These are phyloP conservation scores for Propithecus perrieri DNA, from an alignment of 2,797 vertebrate species.

Conservation along the genomic window DNA sequence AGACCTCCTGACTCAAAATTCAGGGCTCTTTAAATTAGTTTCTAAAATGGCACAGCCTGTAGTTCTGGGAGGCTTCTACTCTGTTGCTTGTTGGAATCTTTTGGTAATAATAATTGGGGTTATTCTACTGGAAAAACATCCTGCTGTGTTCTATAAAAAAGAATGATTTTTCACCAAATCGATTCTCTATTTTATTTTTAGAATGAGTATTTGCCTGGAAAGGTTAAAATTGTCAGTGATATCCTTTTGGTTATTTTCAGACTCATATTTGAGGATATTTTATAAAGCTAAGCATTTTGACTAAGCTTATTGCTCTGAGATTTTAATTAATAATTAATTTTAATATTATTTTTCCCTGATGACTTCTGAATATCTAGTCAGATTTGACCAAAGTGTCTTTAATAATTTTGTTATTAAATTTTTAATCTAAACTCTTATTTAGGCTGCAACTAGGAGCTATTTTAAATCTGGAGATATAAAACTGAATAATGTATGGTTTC, in stretches of 20 bases:
- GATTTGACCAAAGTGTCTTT: background rate
- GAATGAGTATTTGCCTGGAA: conserved; percentile 6
- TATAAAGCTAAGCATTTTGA: conserved; percentile 22
- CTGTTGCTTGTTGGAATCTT: background rate
- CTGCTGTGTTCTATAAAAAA: conserved; percentile 6
- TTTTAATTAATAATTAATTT: conserved; percentile 59
- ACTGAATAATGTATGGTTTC: conserved; percentile 24
- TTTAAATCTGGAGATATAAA: background rate
- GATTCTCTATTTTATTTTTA: conserved; percentile 46
- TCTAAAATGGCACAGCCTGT: background rate
- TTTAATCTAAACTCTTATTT: background rate
- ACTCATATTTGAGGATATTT: conserved; percentile 22
- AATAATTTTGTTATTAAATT: conserved; percentile 29
- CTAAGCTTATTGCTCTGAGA: background rate
- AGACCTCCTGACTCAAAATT: conserved; percentile 7
- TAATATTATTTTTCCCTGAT: conserved; percentile 4
- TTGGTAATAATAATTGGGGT: conserved; percentile 12
- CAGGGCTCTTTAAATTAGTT: background rate
- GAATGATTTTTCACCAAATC: conserved; percentile 23
- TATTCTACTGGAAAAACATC: conserved; percentile 30
- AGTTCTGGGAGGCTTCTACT: background rate
- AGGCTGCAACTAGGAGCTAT: background rate
- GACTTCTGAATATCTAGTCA: conserved; percentile 21
- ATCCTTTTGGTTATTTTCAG: conserved; percentile 40
- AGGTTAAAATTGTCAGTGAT: conserved; percentile 43